These are phyloP conservation scores for Procambarus clarkii DNA, from an alignment of 1,140 invertebrate genomes.

Conservation along the genomic window DNA sequence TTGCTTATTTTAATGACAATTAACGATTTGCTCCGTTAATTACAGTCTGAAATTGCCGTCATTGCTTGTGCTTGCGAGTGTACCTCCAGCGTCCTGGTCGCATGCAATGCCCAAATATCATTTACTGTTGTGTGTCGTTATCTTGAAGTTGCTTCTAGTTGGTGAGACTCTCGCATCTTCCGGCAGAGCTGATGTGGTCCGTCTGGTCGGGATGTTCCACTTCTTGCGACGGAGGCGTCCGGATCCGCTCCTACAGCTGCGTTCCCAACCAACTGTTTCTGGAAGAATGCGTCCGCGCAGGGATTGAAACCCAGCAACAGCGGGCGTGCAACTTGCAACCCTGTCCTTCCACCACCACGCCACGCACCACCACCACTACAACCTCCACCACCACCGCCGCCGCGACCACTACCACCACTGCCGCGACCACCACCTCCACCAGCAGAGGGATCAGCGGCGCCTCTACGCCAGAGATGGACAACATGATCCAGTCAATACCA, in stretches of 20 bases:
- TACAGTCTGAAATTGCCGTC: too few relatives aligned
- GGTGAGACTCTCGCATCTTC: too few relatives aligned
- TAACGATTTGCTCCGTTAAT: too few relatives aligned
- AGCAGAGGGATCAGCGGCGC: neutral
- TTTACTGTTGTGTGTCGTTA: too few relatives aligned
- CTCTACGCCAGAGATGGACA: neutral
- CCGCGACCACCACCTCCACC: neutral
- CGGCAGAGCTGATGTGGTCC: conserved; percentile 51
- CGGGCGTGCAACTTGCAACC: conserved; percentile 53
- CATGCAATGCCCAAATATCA: too few relatives aligned
- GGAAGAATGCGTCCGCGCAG: conserved; percentile 44
- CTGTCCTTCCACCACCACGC: conserved; percentile 43
- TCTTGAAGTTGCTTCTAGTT: too few relatives aligned
- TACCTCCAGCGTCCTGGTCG: too few relatives aligned
- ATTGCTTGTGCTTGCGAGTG: too few relatives aligned
- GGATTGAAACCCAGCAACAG: conserved; percentile 60
- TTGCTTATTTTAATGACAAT: too few relatives aligned
- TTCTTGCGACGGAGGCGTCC: conserved; percentile 55
- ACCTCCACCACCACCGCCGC: conserved; percentile 38
- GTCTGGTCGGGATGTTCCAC: conserved; percentile 64
- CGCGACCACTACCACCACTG: neutral
- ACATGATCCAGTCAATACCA: neutral
- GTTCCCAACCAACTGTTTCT: conserved; percentile 38
- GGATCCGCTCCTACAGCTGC: conserved; percentile 51
- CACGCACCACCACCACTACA: neutral